phyloP scores from a whole-genome alignment of 2,113 vertebrate species.

The Peromyscus polionotus region DNA sequence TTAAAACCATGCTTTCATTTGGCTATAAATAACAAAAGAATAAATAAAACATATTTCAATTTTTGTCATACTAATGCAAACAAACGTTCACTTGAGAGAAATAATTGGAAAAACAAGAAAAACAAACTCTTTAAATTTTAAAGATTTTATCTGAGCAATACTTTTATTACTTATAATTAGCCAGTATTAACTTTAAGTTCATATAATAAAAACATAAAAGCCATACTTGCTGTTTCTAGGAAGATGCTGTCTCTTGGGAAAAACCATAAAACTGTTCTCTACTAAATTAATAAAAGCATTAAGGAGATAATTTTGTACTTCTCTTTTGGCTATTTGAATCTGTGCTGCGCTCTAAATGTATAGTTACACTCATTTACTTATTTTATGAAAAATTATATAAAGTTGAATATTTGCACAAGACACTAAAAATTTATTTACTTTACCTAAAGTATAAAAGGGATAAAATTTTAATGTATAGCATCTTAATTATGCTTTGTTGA shows the following conservation, averaged over 20 bases:
- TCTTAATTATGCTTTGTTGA: constrained; percentile 65
- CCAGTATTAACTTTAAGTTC: constrained; percentile 21
- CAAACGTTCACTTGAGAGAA: constrained; percentile 46
- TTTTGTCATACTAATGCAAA: background rate
- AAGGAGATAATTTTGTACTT: constrained; percentile 54
- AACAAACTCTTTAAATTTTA: background rate
- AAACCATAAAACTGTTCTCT: constrained; percentile 52
- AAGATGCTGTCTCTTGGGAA: background rate
- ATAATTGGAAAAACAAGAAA: background rate
- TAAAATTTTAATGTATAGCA: constrained; percentile 67
- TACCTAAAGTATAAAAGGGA: constrained; percentile 61
- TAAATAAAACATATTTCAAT: constrained; percentile 41
- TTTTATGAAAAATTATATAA: constrained; percentile 65
- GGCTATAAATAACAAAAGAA: background rate
- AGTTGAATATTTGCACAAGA: constrained; percentile 58
- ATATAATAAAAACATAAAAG: background rate
- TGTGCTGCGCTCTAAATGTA: constrained; percentile 37
- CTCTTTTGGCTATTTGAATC: constrained; percentile 55
- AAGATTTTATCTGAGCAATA: constrained; percentile 27
- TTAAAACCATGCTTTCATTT: constrained; percentile 6
- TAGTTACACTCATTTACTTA: constrained; percentile 29
- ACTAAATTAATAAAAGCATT: constrained; percentile 46
- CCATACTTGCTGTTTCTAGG: background rate
- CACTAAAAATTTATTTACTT: constrained; percentile 50
- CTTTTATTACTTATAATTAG: constrained; percentile 49